Evolutionary conservation across 2,113 vertebrate species (phyloP).

Genomic region (Stictonetta naevosa): DNA sequence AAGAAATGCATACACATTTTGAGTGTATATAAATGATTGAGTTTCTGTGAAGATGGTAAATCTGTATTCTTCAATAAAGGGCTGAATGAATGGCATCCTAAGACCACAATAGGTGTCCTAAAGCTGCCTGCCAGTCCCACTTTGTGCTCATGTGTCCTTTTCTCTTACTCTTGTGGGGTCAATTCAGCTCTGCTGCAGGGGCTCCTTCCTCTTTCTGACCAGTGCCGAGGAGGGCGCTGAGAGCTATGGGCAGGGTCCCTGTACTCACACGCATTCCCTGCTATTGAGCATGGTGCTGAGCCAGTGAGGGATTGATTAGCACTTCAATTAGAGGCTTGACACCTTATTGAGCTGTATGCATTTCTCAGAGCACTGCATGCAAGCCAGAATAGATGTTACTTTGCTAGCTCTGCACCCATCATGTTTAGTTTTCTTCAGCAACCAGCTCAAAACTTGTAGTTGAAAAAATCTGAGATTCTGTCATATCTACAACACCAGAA

Average conservation of each 20-base stretch:
- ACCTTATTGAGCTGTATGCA: fast-evolving
- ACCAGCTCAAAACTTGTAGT: not conserved
- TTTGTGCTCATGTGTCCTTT: not conserved
- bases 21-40: not conserved
- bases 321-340: not conserved
- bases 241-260: not conserved
- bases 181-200: not conserved
- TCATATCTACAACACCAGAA: not conserved
- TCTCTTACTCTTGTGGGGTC: not conserved
- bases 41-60: not conserved
- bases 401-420: not conserved
- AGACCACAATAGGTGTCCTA: not conserved
- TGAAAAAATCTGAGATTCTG: not conserved
- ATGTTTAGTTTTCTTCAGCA: not conserved
- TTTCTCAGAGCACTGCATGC: not conserved
- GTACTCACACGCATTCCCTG: not conserved
- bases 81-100: not conserved
- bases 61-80: not conserved
- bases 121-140: not conserved
- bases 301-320: not conserved
- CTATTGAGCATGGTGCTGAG: not conserved
- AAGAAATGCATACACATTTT: not conserved
- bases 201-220: not conserved
- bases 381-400: not conserved
- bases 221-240: not conserved